These are phyloP conservation scores for Neoitamus cyanurus DNA, from an alignment of 2,888 invertebrate genomes.

Conservation along the genomic window DNA sequence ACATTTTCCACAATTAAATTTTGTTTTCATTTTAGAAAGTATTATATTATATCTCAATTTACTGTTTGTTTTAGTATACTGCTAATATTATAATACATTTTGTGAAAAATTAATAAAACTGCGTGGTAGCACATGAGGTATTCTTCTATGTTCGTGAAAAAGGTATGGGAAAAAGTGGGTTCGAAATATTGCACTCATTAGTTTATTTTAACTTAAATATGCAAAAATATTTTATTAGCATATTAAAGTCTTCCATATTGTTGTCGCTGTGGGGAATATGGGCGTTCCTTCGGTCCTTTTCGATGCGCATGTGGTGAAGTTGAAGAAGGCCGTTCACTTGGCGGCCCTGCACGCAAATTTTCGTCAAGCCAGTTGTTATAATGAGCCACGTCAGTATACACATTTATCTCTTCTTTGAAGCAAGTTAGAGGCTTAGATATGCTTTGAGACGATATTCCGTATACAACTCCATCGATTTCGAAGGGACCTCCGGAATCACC, in stretches of 20 bases:
- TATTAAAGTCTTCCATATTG: no score
- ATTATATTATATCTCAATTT: no score
- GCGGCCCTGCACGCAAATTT: not conserved
- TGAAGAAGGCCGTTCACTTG: not conserved
- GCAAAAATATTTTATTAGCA: no score
- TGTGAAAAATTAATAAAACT: no score
- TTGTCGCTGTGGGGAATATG: not conserved
- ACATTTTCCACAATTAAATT: no score
- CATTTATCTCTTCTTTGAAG: not conserved
- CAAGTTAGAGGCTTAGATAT: not conserved
- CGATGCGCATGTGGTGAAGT: not conserved
- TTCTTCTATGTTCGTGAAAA: no score
- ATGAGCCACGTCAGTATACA: not conserved
- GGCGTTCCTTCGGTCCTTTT: not conserved
- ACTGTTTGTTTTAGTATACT: no score
- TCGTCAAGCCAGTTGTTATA: not conserved
- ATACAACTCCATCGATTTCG: not conserved
- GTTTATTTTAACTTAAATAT: not conserved
- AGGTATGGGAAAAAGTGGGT: no score
- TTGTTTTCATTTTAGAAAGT: no score
- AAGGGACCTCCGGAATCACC: not conserved
- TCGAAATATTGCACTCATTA: no score
- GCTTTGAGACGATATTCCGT: not conserved
- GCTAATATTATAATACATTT: no score
- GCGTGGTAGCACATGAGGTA: no score